Evolutionary conservation across 2,113 vertebrate species (phyloP).

Genomic region (Amblyornis subalaris): DNA sequence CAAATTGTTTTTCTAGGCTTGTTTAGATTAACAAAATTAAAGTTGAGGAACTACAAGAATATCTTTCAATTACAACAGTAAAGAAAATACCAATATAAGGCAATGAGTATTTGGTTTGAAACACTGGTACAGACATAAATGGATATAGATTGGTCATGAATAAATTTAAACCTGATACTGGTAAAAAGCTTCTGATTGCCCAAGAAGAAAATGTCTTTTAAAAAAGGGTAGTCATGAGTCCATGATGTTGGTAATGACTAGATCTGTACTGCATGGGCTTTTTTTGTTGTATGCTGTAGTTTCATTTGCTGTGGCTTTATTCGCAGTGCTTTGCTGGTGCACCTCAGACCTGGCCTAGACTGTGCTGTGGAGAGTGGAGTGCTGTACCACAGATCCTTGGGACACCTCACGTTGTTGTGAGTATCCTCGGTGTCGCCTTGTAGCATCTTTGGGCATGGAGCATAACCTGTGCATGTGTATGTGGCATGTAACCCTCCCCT

Average conservation of each 20-base stretch:
- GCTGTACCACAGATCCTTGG: not conserved
- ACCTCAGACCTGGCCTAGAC: not conserved
- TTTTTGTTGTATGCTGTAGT: not conserved
- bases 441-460: not conserved
- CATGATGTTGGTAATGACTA: not conserved
- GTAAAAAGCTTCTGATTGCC: not conserved
- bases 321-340: not conserved
- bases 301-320: not conserved
- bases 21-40: not conserved
- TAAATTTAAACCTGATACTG: not conserved
- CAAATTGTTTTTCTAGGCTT: not conserved
- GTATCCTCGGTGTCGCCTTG: not conserved
- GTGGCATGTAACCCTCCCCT: rapidly evolving
- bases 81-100: not conserved
- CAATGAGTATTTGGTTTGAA: not conserved
- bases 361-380: not conserved
- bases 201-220: not conserved
- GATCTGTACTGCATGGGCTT: rapidly evolving
- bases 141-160: not conserved
- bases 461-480: rapidly evolving
- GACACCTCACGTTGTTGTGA: rapidly evolving
- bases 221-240: not conserved
- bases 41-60: not conserved
- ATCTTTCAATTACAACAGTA: not conserved
- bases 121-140: not conserved